Percentiles rank a stretch among this genome's conserved stretches.
These are phyloP conservation scores for Ophiodon elongatus DNA, from an alignment of 2,113 vertebrate species.

Conservation along the genomic window DNA sequence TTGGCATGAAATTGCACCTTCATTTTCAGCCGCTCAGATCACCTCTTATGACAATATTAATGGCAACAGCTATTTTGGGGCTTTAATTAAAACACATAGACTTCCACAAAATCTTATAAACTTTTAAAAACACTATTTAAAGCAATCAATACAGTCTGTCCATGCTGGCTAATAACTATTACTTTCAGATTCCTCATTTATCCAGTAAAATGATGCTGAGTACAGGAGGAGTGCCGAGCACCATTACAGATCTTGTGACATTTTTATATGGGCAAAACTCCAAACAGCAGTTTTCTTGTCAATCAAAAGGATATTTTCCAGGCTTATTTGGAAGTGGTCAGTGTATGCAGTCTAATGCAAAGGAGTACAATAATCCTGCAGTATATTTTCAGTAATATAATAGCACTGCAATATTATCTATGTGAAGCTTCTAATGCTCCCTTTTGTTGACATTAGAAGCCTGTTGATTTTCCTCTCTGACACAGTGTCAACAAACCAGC, in stretches of 20 bases:
- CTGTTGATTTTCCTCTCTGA: neutral
- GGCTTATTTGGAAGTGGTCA: neutral
- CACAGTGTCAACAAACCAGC: constrained; percentile 35
- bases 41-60: neutral
- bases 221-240: neutral
- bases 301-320: neutral
- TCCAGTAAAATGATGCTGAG: neutral
- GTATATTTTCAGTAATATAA: neutral
- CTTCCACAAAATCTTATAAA: neutral
- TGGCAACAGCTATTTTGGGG: neutral
- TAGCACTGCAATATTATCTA: neutral
- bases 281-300: neutral
- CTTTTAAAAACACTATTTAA: neutral
- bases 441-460: constrained; percentile 5
- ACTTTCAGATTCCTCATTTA: neutral
- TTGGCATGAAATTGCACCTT: neutral
- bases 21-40: neutral
- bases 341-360: neutral
- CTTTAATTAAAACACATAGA: neutral
- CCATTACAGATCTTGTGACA: neutral
- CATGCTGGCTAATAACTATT: neutral
- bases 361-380: neutral
- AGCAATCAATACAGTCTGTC: neutral
- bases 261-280: neutral
- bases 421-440: neutral